A percentile compares a stretch with the other conserved stretches of the same genome.
Conservation (phyloP, 2,888 invertebrate species). For the Campoplex capitator region DNA sequence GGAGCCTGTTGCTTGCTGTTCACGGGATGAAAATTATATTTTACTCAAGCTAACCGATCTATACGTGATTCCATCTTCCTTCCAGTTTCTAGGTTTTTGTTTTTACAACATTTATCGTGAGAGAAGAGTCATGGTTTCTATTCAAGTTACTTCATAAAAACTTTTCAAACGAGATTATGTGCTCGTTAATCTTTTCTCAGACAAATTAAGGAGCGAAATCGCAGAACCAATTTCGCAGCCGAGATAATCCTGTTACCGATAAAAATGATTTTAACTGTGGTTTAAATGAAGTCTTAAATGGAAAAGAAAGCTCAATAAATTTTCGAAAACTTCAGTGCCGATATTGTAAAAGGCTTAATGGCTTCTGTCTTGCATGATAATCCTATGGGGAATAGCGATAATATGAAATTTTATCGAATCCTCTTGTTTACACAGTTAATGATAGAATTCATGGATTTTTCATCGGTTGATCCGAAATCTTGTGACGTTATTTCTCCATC, state of each 20-base stretch:
- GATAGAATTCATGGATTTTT: slow-evolving; percentile 50
- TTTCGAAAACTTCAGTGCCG: slow-evolving; percentile 10
- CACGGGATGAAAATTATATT: slow-evolving; percentile 62
- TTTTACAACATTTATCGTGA: slow-evolving; percentile 19
- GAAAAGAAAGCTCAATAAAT: neutral
- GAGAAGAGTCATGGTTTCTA: neutral
- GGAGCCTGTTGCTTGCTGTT: slow-evolving; percentile 47
- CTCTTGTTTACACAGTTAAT: slow-evolving; percentile 13
- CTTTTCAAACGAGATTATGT: slow-evolving; percentile 28
- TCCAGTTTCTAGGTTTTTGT: neutral
- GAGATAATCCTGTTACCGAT: neutral
- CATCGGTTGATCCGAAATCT: slow-evolving; percentile 32
- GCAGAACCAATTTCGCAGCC: slow-evolving; percentile 15
- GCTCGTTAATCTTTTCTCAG: slow-evolving; percentile 32
- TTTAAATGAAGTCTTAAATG: slow-evolving; percentile 4
- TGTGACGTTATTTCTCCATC: slow-evolving; percentile 11
- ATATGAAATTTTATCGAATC: slow-evolving; percentile 43
- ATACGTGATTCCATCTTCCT: slow-evolving; percentile 7
- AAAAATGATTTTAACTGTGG: slow-evolving; percentile 9
- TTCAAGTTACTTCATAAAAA: slow-evolving; percentile 32
- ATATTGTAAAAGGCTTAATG: slow-evolving; percentile 15
- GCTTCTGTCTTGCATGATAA: neutral
- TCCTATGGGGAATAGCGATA: neutral
- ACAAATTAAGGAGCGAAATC: neutral
- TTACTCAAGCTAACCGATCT: slow-evolving; percentile 41